phyloP scores from a whole-genome alignment of 2,888 invertebrate species.

The Rhodophaea formosa region DNA sequence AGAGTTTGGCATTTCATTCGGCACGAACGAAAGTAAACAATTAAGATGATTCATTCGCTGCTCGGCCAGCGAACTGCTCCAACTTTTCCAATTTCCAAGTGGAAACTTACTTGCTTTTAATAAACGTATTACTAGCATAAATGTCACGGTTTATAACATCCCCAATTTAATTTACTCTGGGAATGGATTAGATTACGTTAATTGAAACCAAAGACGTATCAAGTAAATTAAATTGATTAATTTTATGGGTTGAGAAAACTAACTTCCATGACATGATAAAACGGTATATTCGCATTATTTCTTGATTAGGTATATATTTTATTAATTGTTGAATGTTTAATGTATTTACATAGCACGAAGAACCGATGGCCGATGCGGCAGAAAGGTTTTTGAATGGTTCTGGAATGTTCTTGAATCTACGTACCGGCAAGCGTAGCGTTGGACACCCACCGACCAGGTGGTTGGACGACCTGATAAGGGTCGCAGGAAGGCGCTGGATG shows the following conservation, averaged over 20 bases:
- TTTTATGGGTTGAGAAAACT: neutral
- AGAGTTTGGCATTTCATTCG: conserved; percentile 19
- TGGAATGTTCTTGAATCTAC: no score
- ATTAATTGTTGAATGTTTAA: no score
- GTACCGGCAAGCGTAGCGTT: no score
- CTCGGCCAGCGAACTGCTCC: conserved; percentile 33
- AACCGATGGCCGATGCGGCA: no score
- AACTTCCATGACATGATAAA: neutral
- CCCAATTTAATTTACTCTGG: neutral
- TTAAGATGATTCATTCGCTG: conserved; percentile 42
- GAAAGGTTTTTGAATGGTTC: no score
- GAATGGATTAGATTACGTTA: neutral
- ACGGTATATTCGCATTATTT: no score
- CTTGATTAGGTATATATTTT: no score
- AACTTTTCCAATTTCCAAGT: conserved; percentile 44
- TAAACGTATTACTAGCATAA: conserved; percentile 26
- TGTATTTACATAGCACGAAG: no score
- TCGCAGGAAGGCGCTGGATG: no score
- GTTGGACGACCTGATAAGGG: no score
- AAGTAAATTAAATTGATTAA: neutral
- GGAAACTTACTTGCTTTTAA: conserved; percentile 35
- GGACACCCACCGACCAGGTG: no score
- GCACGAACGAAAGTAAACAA: conserved; percentile 37
- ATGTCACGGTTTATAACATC: conserved; percentile 4
- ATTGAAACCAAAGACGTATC: neutral